These are phyloP conservation scores for Caretta caretta DNA, from an alignment of 2,113 vertebrate species.

Conservation along the genomic window DNA sequence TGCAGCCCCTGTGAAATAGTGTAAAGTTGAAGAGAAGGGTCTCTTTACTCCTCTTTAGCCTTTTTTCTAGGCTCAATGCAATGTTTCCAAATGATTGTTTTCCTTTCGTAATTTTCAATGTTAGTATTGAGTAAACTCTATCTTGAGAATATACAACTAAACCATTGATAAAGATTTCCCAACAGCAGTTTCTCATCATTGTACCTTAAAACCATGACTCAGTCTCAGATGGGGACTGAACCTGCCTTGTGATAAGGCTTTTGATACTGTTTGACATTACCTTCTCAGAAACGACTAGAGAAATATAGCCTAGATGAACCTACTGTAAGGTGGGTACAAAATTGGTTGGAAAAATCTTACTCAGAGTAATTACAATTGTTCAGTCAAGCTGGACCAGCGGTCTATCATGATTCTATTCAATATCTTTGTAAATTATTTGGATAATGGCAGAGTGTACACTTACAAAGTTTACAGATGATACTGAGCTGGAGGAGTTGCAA, in stretches of 20 bases:
- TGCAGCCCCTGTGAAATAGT: background rate
- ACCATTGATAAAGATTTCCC: background rate
- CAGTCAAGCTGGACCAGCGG: too few relatives aligned
- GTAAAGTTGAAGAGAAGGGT: background rate
- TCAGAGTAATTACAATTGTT: too few relatives aligned
- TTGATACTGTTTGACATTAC: too few relatives aligned
- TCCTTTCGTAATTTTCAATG: background rate
- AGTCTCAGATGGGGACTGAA: constrained; percentile 16
- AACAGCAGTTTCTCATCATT: constrained; percentile 25
- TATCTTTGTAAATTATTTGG: too few relatives aligned
- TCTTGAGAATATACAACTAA: constrained; percentile 26
- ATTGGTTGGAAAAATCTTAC: too few relatives aligned
- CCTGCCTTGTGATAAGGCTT: background rate
- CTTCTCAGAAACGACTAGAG: too few relatives aligned
- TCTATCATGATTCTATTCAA: too few relatives aligned
- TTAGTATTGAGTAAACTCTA: constrained; percentile 19
- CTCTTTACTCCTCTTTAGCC: background rate
- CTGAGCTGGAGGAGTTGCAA: too few relatives aligned
- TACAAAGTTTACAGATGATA: too few relatives aligned
- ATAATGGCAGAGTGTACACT: too few relatives aligned
- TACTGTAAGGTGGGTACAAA: too few relatives aligned
- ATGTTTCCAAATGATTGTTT: background rate
- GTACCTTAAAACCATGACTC: constrained; percentile 38
- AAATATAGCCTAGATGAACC: too few relatives aligned
- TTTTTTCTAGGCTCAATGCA: background rate